phyloP scores from a whole-genome alignment of 2,797 vertebrate genomes.

The Danio jaintianensis region DNA sequence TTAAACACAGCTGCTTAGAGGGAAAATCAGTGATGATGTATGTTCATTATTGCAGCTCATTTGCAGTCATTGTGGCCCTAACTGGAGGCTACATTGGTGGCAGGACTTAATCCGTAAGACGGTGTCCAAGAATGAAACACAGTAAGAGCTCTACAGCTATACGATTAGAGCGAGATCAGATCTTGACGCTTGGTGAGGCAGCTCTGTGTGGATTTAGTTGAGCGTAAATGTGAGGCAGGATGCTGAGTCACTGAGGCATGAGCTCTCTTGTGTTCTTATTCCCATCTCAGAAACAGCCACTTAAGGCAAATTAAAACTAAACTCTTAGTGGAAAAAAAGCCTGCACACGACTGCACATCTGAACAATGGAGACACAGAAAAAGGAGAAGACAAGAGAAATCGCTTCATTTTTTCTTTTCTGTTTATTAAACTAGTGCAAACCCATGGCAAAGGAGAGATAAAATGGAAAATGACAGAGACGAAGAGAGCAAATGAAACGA shows the following conservation, averaged over 20 bases:
- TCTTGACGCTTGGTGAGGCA: conserved; percentile 6
- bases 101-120: neutral
- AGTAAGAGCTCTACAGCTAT: conserved; percentile 4
- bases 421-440: neutral
- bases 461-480: neutral
- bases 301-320: conserved; percentile 30
- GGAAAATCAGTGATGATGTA: neutral
- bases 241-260: conserved; percentile 53
- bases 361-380: conserved; percentile 33
- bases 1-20: neutral
- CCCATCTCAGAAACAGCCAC: conserved; percentile 26
- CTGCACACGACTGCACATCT: conserved; percentile 38
- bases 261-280: conserved; percentile 66
- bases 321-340: conserved; percentile 17
- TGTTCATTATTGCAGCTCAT: neutral
- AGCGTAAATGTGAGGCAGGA: conserved; percentile 32
- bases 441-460: neutral
- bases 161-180: conserved; percentile 34
- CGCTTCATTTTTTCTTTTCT: neutral
- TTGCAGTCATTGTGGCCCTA: neutral
- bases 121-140: conserved; percentile 1
- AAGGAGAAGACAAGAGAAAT: neutral
- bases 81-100: neutral
- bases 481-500: neutral
- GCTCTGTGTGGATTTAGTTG: conserved; percentile 7